These are phyloP conservation scores for Andrena bicolor DNA, from an alignment of 2,888 invertebrate genomes.

Conservation along the genomic window DNA sequence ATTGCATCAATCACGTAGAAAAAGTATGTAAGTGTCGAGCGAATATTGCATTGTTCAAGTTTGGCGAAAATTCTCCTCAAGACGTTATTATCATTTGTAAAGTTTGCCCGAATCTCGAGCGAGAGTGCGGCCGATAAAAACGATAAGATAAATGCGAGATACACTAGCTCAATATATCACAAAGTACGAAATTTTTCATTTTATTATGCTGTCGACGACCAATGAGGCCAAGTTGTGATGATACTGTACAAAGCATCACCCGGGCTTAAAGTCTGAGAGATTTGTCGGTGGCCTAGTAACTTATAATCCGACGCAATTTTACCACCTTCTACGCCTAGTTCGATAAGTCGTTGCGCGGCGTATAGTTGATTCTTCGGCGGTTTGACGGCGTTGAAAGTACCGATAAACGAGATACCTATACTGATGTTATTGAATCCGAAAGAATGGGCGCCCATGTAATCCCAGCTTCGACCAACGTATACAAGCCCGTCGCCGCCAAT, in stretches of 20 bases:
- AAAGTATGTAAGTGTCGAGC: background rate
- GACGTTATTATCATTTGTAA: background rate
- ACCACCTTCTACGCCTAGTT: slow-evolving; percentile 87
- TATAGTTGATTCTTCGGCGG: slow-evolving; percentile 84
- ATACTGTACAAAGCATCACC: slow-evolving; percentile 88
- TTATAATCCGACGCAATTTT: slow-evolving; percentile 89
- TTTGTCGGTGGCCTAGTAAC: slow-evolving; percentile 89
- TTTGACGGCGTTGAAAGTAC: slow-evolving; percentile 87
- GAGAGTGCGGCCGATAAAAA: background rate
- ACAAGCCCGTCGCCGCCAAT: slow-evolving; percentile 92
- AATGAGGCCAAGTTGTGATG: slow-evolving; percentile 90
- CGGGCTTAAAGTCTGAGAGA: slow-evolving; percentile 89
- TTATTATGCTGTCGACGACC: slow-evolving; percentile 78
- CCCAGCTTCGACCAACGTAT: slow-evolving; percentile 92
- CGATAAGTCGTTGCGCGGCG: slow-evolving; percentile 88
- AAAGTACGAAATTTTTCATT: background rate
- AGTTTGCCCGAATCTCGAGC: background rate
- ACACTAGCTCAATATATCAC: background rate
- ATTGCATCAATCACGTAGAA: background rate
- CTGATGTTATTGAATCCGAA: slow-evolving; percentile 88
- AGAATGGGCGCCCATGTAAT: slow-evolving; percentile 90
- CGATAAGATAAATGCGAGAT: slow-evolving; percentile 17
- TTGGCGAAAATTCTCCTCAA: no score
- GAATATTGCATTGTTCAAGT: background rate
- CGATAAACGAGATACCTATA: slow-evolving; percentile 91